Percentiles rank a stretch among this genome's conserved stretches.
phyloP scores from a whole-genome alignment of 1,140 invertebrate species.

The Aporrectodea caliginosa region DNA sequence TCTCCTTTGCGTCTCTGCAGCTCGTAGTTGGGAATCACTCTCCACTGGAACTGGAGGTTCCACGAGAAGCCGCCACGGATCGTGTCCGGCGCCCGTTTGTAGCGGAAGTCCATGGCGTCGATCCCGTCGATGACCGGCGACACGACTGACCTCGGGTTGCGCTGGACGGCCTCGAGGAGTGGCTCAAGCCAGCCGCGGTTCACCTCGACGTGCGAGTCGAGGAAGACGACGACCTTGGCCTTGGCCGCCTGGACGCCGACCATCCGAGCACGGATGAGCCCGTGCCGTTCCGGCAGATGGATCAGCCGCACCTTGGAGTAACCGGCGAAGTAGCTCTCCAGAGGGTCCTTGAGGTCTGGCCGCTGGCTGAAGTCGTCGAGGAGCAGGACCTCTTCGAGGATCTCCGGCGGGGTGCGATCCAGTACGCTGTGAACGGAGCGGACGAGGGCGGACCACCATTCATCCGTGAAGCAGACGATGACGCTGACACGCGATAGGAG shows the following conservation, averaged over 20 bases:
- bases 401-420: slow-evolving; percentile 69
- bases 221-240: slow-evolving; percentile 78
- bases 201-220: slow-evolving; percentile 87
- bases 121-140: slow-evolving; percentile 98
- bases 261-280: slow-evolving; percentile 77
- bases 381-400: slow-evolving; percentile 82
- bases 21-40: slow-evolving; percentile 84
- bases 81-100: slow-evolving; percentile 5
- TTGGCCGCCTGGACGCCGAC: slow-evolving; percentile 71
- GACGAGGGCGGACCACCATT: slow-evolving; percentile 77
- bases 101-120: slow-evolving; percentile 69
- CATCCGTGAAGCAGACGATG: slow-evolving; percentile 84
- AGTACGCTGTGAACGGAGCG: slow-evolving; percentile 82
- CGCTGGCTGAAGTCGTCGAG: slow-evolving; percentile 71
- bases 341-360: slow-evolving; percentile 30
- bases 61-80: slow-evolving; percentile 88
- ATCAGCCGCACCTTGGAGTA: slow-evolving; percentile 52
- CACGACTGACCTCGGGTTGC: slow-evolving; percentile 71
- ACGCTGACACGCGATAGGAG: slow-evolving; percentile 50
- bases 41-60: slow-evolving; percentile 82
- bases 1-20: slow-evolving; percentile 67
- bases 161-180: slow-evolving; percentile 1
- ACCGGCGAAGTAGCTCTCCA: slow-evolving; percentile 49
- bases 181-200: slow-evolving; percentile 63
- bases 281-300: slow-evolving; percentile 69